Percentiles rank a stretch among this genome's conserved stretches.
Conservation (phyloP, 2,113 vertebrate species). For the Ranitomeya variabilis region DNA sequence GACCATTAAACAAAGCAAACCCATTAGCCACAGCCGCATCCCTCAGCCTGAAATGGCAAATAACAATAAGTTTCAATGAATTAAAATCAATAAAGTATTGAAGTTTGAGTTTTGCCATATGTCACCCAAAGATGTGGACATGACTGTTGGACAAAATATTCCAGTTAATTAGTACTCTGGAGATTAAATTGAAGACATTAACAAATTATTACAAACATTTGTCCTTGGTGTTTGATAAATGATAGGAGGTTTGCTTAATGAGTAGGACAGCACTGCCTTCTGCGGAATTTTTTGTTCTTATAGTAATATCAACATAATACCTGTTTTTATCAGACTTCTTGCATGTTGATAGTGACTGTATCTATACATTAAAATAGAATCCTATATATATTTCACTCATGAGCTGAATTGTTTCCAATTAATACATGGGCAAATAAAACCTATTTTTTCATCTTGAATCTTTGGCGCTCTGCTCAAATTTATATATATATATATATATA, state of each 20-base stretch:
- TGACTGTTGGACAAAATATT: conserved; percentile 30
- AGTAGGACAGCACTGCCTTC: neutral
- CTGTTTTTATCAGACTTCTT: neutral
- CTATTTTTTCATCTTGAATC: no score
- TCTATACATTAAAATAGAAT: no score
- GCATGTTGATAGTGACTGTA: neutral
- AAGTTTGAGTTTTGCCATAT: conserved; percentile 51
- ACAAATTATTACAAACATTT: conserved; percentile 49
- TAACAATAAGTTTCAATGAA: conserved; percentile 52
- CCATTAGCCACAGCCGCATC: neutral
- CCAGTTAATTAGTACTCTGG: conserved; percentile 49
- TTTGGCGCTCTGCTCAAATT: no score
- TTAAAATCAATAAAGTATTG: conserved; percentile 54
- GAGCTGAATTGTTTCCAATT: no score
- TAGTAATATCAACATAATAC: neutral
- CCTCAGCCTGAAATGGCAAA: conserved; percentile 33
- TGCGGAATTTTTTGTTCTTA: neutral
- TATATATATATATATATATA: no score
- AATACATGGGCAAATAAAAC: no score
- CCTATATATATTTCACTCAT: no score
- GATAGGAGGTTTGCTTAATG: conserved; percentile 1
- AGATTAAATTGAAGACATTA: conserved; percentile 50
- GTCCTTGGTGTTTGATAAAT: conserved; percentile 32
- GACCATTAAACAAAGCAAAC: neutral
- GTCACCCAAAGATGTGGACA: conserved; percentile 38